Conservation (phyloP, 2,888 invertebrate species). For the Patella pellucida region DNA sequence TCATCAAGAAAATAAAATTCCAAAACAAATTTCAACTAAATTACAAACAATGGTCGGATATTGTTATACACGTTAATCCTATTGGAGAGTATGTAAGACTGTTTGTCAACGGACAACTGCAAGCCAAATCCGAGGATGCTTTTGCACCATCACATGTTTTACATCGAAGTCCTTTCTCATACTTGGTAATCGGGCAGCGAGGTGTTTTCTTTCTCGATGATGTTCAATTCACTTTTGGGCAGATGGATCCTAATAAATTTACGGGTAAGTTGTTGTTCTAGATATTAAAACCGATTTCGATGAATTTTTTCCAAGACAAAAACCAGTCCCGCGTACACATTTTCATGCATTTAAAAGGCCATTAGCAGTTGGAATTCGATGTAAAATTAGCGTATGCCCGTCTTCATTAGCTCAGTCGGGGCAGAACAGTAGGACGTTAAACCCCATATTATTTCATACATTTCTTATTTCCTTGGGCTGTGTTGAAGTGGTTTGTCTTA, state of each 20-base stretch:
- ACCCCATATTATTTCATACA: too few relatives aligned
- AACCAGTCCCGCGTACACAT: too few relatives aligned
- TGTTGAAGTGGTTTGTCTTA: too few relatives aligned
- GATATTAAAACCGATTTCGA: too few relatives aligned
- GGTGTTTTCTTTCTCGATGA: slow-evolving; percentile 39
- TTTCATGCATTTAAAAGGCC: too few relatives aligned
- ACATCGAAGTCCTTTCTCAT: slow-evolving; percentile 24
- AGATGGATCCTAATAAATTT: slow-evolving; percentile 13
- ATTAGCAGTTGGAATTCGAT: too few relatives aligned
- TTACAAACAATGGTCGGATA: slow-evolving; percentile 31
- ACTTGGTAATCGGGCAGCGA: slow-evolving; percentile 28
- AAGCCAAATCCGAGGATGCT: background rate
- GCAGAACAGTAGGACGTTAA: too few relatives aligned
- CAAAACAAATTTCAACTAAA: slow-evolving; percentile 24
- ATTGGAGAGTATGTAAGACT: background rate
- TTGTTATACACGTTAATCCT: slow-evolving; percentile 17
- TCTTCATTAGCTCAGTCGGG: too few relatives aligned
- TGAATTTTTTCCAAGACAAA: too few relatives aligned
- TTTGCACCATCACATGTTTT: slow-evolving; percentile 10
- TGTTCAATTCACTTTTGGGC: slow-evolving; percentile 21
- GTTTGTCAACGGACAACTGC: slow-evolving; percentile 13
- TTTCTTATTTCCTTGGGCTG: too few relatives aligned
- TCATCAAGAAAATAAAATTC: slow-evolving; percentile 21
- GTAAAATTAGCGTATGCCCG: too few relatives aligned
- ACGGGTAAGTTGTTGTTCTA: slow-evolving; percentile 34